Evolutionary conservation across 2,113 vertebrate genomes (phyloP).

Genomic region (Mustelus asterias): DNA sequence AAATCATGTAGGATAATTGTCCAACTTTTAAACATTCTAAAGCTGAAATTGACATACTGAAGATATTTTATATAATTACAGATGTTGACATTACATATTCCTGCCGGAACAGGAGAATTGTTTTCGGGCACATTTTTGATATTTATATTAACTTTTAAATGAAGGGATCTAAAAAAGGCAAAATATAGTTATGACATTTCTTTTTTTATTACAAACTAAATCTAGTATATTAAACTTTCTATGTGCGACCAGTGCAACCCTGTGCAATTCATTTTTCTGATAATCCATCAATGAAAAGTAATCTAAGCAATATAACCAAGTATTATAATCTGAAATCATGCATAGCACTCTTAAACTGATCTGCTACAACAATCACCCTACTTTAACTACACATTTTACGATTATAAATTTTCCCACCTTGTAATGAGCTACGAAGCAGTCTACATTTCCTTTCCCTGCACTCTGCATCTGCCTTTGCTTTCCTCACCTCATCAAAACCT

Average conservation of each 20-base stretch:
- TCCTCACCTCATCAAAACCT: conserved; percentile 60
- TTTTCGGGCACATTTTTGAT: neutral
- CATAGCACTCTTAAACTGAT: conserved; percentile 33
- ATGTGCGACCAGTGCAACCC: neutral
- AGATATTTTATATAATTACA: neutral
- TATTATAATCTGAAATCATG: conserved; percentile 24
- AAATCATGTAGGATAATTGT: neutral
- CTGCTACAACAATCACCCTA: conserved; percentile 26
- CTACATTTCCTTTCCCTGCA: conserved; percentile 32
- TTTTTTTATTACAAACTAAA: conserved; percentile 31
- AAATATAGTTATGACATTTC: neutral
- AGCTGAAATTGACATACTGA: neutral
- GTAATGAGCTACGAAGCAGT: conserved; percentile 29
- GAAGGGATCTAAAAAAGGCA: neutral
- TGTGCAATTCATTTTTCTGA: conserved; percentile 23
- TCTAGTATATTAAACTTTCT: conserved; percentile 32
- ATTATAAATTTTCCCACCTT: conserved; percentile 26
- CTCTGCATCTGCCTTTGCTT: conserved; percentile 48
- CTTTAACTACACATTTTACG: conserved; percentile 27
- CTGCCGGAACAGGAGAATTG: neutral
- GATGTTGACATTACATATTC: neutral
- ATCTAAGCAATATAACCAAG: conserved; percentile 29
- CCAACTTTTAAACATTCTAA: conserved; percentile 16
- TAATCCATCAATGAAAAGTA: conserved; percentile 28
- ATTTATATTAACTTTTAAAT: neutral